Conservation (phyloP, 2,113 vertebrate genomes). For the Meleagris gallopavo region DNA sequence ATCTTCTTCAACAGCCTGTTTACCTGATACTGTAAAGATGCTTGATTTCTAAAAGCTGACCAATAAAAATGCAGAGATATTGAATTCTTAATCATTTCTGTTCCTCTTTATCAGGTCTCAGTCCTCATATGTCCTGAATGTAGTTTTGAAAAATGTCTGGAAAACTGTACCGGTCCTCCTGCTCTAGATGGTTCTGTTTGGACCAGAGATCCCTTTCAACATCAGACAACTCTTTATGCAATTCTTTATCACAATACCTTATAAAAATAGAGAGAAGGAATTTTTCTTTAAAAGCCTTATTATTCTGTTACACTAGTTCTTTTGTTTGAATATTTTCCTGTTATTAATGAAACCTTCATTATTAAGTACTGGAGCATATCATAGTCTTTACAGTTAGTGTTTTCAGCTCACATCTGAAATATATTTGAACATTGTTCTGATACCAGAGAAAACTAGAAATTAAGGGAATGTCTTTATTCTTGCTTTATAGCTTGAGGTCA, state of each 20-base stretch:
- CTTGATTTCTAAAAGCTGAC: not conserved
- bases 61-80: not conserved
- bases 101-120: not conserved
- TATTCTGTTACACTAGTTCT: not conserved
- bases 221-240: not conserved
- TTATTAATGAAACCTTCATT: not conserved
- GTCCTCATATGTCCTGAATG: not conserved
- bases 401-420: not conserved
- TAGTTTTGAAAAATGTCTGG: not conserved
- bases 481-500: not conserved
- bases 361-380: not conserved
- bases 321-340: not conserved
- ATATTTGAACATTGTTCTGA: not conserved
- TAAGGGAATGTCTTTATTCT: not conserved
- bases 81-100: not conserved
- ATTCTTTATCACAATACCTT: not conserved
- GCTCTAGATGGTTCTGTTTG: not conserved
- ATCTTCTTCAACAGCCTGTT: fast-evolving
- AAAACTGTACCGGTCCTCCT: not conserved
- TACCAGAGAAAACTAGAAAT: not conserved
- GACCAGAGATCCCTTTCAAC: not conserved
- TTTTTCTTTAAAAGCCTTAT: not conserved
- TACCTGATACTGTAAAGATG: not conserved
- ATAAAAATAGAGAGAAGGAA: not conserved
- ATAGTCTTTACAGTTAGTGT: not conserved